Evolutionary conservation across 2,888 invertebrate genomes (phyloP).

Genomic region (Nemapogon koenigi): DNA sequence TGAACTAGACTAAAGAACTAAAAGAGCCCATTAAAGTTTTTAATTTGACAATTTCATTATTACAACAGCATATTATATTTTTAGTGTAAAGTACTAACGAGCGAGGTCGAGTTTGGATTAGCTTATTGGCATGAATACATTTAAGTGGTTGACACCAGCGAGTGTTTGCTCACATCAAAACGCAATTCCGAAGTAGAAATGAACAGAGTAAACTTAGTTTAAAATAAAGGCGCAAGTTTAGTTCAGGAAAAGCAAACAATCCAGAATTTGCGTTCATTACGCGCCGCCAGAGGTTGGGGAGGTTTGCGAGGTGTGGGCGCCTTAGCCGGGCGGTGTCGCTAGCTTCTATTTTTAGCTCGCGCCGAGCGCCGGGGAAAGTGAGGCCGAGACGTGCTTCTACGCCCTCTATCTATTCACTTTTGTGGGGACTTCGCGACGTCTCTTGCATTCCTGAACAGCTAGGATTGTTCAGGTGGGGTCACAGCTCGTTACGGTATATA

Average conservation of each 20-base stretch:
- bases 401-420: conserved; percentile 41
- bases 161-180: conserved; percentile 1
- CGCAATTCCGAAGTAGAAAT: neutral
- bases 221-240: conserved; percentile 6
- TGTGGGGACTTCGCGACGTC: conserved; percentile 37
- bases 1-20: too few relatives aligned
- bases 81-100: too few relatives aligned
- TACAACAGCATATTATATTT: too few relatives aligned
- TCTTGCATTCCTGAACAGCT: conserved; percentile 48
- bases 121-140: too few relatives aligned
- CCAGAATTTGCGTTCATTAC: conserved; percentile 5
- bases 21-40: too few relatives aligned
- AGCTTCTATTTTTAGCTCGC: conserved; percentile 63
- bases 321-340: conserved; percentile 30
- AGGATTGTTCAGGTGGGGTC: conserved; percentile 8
- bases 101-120: too few relatives aligned
- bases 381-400: conserved; percentile 34
- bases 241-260: conserved; percentile 12
- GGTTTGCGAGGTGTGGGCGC: conserved; percentile 17
- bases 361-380: conserved; percentile 48
- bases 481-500: conserved; percentile 7
- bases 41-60: too few relatives aligned
- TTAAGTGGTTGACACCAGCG: too few relatives aligned
- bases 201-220: conserved; percentile 3
- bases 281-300: conserved; percentile 9